Evolutionary conservation across 2,888 invertebrate genomes (phyloP), one percentile per base, ranked within the genome.

Genomic region (Napeogenes inachia): DNA sequence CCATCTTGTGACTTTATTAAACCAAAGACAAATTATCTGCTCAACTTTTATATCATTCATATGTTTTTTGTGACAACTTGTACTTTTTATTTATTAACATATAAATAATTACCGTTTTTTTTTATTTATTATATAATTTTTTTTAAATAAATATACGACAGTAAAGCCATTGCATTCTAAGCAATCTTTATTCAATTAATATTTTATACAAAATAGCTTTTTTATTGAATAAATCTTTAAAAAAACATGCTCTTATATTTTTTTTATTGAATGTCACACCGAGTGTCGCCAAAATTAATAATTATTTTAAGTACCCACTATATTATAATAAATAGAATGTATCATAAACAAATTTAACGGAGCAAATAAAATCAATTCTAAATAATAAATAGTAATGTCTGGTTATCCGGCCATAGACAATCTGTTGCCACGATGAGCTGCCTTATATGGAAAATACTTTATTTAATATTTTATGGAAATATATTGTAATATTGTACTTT

Each of bases 1-100:
- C 78, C 82, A 84, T 87, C 87, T 85, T 84, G 83, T 75, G 69
- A 75, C 85, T 86, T 85, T 85, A 85, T 85, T 82, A 82, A 82
- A 80, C 79, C 72, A 73, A 68, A 76, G 87, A 88, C 88, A 85
- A 89, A 87, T 88, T 87, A 82, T 78, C 76, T 75, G 50, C 56
- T 54, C 45, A 47, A 63, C 63, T 62, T 62, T 57, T 57, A 57
- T 59, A 46, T 59, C 47, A 56, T 46, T 62, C 66, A 69, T 58
- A 50, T 50, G 30, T 21, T 30, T 30, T 30, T 30, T 50, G 21
- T 8, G 21, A 21, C 21, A 1, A 21, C 21, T 21, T 21, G 21
- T 21, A 21, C 21, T 21, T 21, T 21, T 21, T 21, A 21, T 21
- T 21, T 21, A 21, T 21, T 21, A 21, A 21, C 21, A 21, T 21